A percentile compares a stretch with the other conserved stretches of the same genome.
Conservation (phyloP, 2,113 vertebrate species). For the Pelecanoides urinatrix region DNA sequence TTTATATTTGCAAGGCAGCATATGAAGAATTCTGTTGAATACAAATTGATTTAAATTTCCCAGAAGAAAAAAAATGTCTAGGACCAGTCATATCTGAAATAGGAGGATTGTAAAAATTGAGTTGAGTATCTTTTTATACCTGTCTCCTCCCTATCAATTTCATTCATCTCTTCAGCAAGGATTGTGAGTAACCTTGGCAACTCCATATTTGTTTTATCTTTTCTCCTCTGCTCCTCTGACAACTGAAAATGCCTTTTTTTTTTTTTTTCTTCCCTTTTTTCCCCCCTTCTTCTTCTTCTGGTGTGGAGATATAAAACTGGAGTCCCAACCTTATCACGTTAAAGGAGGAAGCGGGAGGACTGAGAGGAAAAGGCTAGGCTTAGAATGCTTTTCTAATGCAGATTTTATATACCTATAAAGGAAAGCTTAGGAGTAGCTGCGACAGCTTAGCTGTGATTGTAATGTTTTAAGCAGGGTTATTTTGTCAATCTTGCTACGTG, state of each 20-base stretch:
- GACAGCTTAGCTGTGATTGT: neutral
- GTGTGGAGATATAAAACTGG: neutral
- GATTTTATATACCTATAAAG: neutral
- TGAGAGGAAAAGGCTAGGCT: neutral
- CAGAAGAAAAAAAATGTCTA: neutral
- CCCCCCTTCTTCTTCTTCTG: no score
- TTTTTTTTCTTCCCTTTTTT: no score
- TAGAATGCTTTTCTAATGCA: neutral
- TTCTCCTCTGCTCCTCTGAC: neutral
- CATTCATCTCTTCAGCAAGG: neutral
- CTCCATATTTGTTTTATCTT: neutral
- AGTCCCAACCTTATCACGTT: neutral
- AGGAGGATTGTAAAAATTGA: neutral
- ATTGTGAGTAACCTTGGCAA: conserved; percentile 47
- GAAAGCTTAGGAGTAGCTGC: neutral
- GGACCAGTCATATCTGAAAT: neutral
- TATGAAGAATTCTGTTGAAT: neutral
- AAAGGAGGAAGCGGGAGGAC: neutral
- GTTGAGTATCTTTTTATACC: neutral
- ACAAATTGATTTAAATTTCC: neutral
- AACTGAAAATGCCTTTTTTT: neutral
- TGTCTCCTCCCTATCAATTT: neutral
- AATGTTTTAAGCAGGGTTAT: neutral
- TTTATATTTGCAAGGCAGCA: neutral
- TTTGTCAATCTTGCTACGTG: neutral